Evolutionary conservation across 2,113 vertebrate species (phyloP).

Genomic region (Chionis minor): DNA sequence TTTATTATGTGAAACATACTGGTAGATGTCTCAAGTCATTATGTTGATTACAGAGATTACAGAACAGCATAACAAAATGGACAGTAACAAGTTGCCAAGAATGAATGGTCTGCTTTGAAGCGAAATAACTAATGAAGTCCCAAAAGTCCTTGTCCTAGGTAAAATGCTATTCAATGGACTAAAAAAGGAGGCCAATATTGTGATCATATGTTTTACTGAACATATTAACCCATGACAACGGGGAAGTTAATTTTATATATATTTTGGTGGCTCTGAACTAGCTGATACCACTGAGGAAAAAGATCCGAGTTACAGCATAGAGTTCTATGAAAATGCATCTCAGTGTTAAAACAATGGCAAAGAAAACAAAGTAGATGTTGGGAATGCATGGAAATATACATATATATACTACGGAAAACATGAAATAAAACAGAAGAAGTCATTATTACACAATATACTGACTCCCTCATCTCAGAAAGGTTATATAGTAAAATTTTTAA

Average conservation of each 20-base stretch:
- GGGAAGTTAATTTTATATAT: neutral
- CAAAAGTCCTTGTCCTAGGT: neutral
- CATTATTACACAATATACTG: neutral
- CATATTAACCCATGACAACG: no score
- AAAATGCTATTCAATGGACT: neutral
- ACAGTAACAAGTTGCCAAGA: neutral
- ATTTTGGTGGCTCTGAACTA: neutral
- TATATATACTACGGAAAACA: neutral
- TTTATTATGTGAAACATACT: neutral
- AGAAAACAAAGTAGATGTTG: neutral
- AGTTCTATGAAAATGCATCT: neutral
- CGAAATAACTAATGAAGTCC: neutral
- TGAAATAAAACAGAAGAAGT: neutral
- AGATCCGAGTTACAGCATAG: neutral
- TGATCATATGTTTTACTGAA: neutral
- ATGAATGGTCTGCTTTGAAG: neutral
- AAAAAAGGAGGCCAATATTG: neutral
- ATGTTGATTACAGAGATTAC: neutral
- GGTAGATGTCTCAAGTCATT: neutral
- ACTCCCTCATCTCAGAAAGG: neutral
- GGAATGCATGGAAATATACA: neutral
- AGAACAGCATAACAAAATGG: neutral
- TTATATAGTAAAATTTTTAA: neutral
- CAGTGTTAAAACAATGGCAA: neutral
- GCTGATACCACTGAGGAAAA: neutral